Base-by-base conservation (phyloP, 2,888 invertebrate genomes). In the Acleris laterana region DNA sequence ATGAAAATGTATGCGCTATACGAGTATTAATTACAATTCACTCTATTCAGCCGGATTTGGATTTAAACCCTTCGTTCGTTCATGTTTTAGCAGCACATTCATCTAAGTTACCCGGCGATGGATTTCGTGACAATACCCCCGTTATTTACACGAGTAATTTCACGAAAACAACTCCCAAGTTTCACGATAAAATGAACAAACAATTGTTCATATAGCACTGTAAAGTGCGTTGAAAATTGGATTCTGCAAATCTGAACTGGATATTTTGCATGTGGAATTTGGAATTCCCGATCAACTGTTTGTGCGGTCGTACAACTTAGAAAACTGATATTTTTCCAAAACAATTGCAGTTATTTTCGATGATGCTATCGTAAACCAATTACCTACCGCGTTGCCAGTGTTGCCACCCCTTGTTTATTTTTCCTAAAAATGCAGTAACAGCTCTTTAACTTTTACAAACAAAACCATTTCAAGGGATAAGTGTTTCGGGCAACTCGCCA, bases 321-420 rank as follows among this genome's bases (percentile, higher is more conserved):
- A 61, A 65, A 65, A 63, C 49, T 51, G 42, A 32, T 57, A 55
- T 66, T 66, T 60, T 52, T 25, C 11, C n/a, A 16, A 44, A 38
- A 42, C 57, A 32, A 56, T 56, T 44, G 28, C 63, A 63, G 44
- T 51, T 50, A 44, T 58, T 38, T 16, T 11, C 52, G 51, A 17
- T 42, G 44, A 25, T 42, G 55, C 50, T 57, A 62, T 62, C 66
- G 57, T 66, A 62, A 66, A 66, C 51, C n/a, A 52, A 46, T 48
- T 51, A 25, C 25, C 1, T 25, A 46, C 57, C 62, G 65, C 51
- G 28, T 62, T 56, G 57, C 19, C 61, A 25, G 66, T 57, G 32
- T 62, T 57, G 62, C 19, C 62, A 20, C 56, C 61, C 65, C 46
- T 66, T 62, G 62, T 66, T 66, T 66, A 62, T 51, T 66, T 57